Conservation (phyloP, 2,797 vertebrate genomes). For the Lagorchestes hirsutus region DNA sequence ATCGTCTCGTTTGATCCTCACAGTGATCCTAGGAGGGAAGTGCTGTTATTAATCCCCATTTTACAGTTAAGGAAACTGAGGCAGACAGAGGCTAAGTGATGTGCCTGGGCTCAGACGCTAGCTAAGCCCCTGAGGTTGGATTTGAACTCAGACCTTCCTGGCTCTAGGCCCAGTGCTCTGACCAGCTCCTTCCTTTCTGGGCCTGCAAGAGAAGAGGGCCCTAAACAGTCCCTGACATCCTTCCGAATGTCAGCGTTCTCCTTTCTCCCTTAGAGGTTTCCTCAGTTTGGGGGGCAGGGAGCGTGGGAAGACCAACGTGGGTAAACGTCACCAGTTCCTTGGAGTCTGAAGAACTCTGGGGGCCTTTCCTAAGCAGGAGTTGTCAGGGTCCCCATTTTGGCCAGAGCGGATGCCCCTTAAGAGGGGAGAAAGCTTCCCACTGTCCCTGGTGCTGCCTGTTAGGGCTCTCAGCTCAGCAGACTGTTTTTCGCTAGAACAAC, state of each 20-base stretch:
- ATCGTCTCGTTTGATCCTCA: too few species aligned
- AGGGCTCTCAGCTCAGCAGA: rapidly evolving
- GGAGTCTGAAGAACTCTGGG: background rate
- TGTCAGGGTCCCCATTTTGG: background rate
- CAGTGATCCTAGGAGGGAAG: too few species aligned
- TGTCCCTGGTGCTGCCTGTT: background rate
- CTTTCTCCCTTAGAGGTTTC: background rate
- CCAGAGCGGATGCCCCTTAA: background rate
- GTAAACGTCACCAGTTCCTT: background rate
- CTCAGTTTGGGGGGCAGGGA: background rate
- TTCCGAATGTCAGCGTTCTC: background rate
- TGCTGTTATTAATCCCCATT: too few species aligned
- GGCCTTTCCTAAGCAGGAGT: background rate
- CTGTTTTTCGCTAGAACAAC: background rate
- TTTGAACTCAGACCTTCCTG: too few species aligned
- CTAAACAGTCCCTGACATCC: background rate
- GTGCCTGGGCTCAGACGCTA: background rate
- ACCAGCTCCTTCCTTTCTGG: background rate
- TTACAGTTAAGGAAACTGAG: too few species aligned
- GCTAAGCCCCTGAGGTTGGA: background rate
- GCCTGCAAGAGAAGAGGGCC: background rate
- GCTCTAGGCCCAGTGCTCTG: too few species aligned
- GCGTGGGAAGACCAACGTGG: too few species aligned
- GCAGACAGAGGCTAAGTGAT: too few species aligned
- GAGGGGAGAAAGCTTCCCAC: background rate